These are phyloP conservation scores for Canis aureus DNA, from an alignment of 2,113 vertebrate species.

Conservation along the genomic window DNA sequence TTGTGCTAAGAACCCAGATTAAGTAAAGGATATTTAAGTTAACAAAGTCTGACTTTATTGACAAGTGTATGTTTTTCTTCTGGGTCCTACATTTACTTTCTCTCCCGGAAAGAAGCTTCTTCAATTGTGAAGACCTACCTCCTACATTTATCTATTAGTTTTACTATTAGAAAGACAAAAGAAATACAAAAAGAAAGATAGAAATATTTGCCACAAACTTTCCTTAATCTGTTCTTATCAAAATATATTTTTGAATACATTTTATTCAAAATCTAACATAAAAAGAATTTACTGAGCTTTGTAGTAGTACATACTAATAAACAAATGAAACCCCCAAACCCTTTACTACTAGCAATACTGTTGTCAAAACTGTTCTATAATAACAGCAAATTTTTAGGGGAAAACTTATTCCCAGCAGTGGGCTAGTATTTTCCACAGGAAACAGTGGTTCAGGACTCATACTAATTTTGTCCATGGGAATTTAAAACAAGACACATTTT, in stretches of 20 bases:
- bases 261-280: slow-evolving; percentile 37
- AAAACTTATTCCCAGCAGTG: slow-evolving; percentile 72
- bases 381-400: slow-evolving; percentile 52
- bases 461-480: slow-evolving; percentile 81
- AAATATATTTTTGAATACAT: slow-evolving; percentile 12
- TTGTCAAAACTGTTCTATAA: slow-evolving; percentile 54
- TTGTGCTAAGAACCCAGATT: background rate
- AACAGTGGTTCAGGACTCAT: slow-evolving; percentile 75
- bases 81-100: background rate
- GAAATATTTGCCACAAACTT: background rate
- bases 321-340: background rate
- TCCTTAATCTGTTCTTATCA: background rate
- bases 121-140: background rate
- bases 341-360: background rate
- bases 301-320: background rate
- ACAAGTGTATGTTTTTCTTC: slow-evolving; percentile 4
- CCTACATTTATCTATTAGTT: background rate
- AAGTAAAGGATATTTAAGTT: slow-evolving; percentile 3
- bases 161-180: slow-evolving; percentile 30
- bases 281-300: background rate
- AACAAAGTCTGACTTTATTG: slow-evolving; percentile 24
- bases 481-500: slow-evolving; percentile 81
- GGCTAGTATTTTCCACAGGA: slow-evolving; percentile 82
- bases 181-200: background rate
- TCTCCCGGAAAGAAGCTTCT: background rate